phyloP scores from a whole-genome alignment of 2,888 invertebrate genomes.

The Dorcus parallelipipedus region DNA sequence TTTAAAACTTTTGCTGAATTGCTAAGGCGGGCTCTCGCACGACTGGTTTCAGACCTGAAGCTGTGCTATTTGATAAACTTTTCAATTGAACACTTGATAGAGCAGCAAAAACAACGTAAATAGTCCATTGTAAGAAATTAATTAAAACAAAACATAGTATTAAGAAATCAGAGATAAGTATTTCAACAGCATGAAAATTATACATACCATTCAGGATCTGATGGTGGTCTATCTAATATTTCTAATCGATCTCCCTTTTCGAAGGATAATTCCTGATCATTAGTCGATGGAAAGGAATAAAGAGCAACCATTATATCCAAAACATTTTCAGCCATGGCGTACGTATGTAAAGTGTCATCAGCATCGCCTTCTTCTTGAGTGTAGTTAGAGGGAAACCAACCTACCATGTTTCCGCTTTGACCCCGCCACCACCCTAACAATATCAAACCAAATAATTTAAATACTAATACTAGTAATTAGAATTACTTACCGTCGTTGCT shows the following conservation, averaged over 20 bases:
- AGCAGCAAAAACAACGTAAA: too few relatives aligned
- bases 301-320: slow-evolving; percentile 93
- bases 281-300: slow-evolving; percentile 90
- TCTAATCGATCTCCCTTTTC: slow-evolving; percentile 95
- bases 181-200: too few relatives aligned
- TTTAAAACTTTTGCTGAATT: too few relatives aligned
- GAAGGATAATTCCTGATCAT: slow-evolving; percentile 93
- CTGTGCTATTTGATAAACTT: too few relatives aligned
- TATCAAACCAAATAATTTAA: slow-evolving; percentile 1
- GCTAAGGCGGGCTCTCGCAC: too few relatives aligned
- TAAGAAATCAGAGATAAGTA: too few relatives aligned
- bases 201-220: slow-evolving; percentile 92
- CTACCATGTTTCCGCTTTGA: slow-evolving; percentile 66
- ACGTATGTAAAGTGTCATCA: slow-evolving; percentile 85
- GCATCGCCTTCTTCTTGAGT: slow-evolving; percentile 87
- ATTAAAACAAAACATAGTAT: too few relatives aligned
- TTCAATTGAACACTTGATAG: too few relatives aligned
- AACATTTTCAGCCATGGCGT: slow-evolving; percentile 93
- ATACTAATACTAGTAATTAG: background rate
- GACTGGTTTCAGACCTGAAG: too few relatives aligned
- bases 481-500: slow-evolving; percentile 75
- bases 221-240: slow-evolving; percentile 91
- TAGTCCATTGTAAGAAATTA: too few relatives aligned
- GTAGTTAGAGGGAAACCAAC: slow-evolving; percentile 99
- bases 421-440: slow-evolving; percentile 90